These are phyloP conservation scores for Sinocyclocheilus rhinocerous DNA, from an alignment of 2,113 vertebrate genomes.

Conservation along the genomic window DNA sequence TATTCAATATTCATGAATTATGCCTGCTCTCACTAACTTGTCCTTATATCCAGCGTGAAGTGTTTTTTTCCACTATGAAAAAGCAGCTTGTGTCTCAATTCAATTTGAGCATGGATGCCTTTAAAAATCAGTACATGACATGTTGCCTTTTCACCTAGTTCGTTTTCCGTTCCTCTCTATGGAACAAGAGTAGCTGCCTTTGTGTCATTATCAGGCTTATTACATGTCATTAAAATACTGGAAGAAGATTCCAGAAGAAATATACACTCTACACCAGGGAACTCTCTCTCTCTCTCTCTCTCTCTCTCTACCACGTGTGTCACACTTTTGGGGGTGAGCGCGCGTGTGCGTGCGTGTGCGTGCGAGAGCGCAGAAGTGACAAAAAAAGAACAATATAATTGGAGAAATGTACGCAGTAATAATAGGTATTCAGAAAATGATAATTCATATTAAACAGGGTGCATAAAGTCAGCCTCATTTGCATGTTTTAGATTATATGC, in stretches of 20 bases:
- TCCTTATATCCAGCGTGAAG: constrained; percentile 17
- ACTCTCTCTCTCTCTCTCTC: not conserved
- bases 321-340: constrained; percentile 52
- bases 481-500: constrained; percentile 99
- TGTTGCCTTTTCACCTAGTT: constrained; percentile 53
- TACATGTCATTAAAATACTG: constrained; percentile 80
- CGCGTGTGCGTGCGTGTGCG: constrained; percentile 61
- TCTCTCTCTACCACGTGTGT: constrained; percentile 30
- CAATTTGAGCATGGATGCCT: constrained; percentile 27
- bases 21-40: constrained; percentile 61
- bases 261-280: constrained; percentile 35
- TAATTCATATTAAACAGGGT: constrained; percentile 99
- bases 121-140: constrained; percentile 53
- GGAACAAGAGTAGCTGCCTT: constrained; percentile 63
- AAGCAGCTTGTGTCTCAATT: constrained; percentile 34
- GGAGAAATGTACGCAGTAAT: constrained; percentile 97
- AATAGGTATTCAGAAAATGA: constrained; percentile 97
- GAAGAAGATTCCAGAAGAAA: constrained; percentile 69
- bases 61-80: constrained; percentile 27
- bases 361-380: constrained; percentile 76
- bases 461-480: constrained; percentile 98
- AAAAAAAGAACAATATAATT: constrained; percentile 95
- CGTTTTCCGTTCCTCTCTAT: constrained; percentile 27
- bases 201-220: constrained; percentile 79
- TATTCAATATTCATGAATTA: constrained; percentile 73